These are phyloP conservation scores for Standfussiana lucernea DNA, from an alignment of 2,888 invertebrate genomes.

Conservation along the genomic window DNA sequence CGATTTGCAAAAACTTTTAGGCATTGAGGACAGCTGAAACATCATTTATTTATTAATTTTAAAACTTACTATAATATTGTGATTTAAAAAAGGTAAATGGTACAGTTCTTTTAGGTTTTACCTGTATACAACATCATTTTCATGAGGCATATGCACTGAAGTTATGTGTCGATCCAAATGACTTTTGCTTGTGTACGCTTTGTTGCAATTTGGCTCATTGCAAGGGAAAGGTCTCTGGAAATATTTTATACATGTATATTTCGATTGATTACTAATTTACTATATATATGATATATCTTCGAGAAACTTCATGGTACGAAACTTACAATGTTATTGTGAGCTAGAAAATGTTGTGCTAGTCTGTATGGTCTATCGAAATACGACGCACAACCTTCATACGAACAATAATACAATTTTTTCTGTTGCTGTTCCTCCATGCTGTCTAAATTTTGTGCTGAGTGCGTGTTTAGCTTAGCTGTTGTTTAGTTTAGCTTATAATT, in stretches of 20 bases:
- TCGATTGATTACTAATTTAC: neutral
- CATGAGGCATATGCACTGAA: constrained; percentile 82
- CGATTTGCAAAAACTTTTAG: constrained; percentile 87
- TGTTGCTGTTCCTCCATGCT: constrained; percentile 57
- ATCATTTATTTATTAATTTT: neutral
- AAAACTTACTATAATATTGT: too few relatives aligned
- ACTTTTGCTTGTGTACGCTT: constrained; percentile 91
- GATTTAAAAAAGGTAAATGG: too few relatives aligned
- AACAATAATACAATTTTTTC: constrained; percentile 64
- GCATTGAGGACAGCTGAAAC: constrained; percentile 88
- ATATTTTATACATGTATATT: constrained; percentile 10
- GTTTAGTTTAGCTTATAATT: neutral
- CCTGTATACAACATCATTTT: constrained; percentile 79
- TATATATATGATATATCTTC: neutral
- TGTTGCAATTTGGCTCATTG: constrained; percentile 89
- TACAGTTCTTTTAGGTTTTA: constrained; percentile 58
- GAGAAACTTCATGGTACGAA: neutral
- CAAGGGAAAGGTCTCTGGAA: constrained; percentile 91
- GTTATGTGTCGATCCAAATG: constrained; percentile 91
- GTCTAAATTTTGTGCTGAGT: neutral
- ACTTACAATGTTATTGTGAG: constrained; percentile 91
- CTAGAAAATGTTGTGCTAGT: constrained; percentile 89
- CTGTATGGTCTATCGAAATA: constrained; percentile 89
- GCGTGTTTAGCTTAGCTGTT: too few relatives aligned
- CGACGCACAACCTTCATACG: constrained; percentile 82